phyloP scores from a whole-genome alignment of 1,140 invertebrate species.

The Metaphire vulgaris region DNA sequence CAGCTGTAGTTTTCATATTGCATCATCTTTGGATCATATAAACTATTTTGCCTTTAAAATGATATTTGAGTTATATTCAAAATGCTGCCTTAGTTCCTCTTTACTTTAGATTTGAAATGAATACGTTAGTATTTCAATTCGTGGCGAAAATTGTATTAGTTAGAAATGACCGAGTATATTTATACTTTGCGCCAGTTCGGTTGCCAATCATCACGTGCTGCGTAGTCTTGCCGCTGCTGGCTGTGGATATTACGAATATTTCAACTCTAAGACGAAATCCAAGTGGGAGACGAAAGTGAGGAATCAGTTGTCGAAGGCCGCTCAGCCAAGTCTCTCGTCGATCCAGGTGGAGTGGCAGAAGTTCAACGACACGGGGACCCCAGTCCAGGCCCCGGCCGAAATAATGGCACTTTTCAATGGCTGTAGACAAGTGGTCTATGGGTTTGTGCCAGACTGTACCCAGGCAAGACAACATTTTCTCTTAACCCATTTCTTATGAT shows the following conservation, averaged over 20 bases:
- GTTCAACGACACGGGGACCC: slow-evolving; percentile 34
- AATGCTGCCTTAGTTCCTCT: no score
- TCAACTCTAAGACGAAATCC: slow-evolving; percentile 44
- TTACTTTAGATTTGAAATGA: no score
- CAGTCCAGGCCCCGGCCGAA: slow-evolving; percentile 43
- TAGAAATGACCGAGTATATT: no score
- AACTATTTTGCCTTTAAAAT: no score
- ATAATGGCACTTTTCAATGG: slow-evolving; percentile 49
- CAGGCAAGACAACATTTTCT: no score
- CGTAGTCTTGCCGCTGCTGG: slow-evolving; percentile 41
- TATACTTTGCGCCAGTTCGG: slow-evolving; percentile 40
- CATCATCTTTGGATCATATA: no score
- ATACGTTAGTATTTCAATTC: no score
- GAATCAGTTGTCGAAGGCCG: slow-evolving; percentile 39
- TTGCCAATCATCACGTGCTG: slow-evolving; percentile 44
- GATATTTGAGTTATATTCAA: no score
- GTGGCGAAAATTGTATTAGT: no score
- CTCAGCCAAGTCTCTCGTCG: slow-evolving; percentile 44
- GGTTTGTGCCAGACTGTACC: slow-evolving; percentile 49
- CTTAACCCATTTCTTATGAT: no score
- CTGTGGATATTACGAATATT: slow-evolving; percentile 43
- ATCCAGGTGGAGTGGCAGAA: slow-evolving; percentile 49
- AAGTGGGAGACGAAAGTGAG: slow-evolving; percentile 47
- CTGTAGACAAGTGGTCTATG: slow-evolving; percentile 47
- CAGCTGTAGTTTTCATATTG: no score